These are phyloP conservation scores for Stylophora pistillata DNA, from an alignment of 64 coral and sea anemone species.

Conservation along the genomic window DNA sequence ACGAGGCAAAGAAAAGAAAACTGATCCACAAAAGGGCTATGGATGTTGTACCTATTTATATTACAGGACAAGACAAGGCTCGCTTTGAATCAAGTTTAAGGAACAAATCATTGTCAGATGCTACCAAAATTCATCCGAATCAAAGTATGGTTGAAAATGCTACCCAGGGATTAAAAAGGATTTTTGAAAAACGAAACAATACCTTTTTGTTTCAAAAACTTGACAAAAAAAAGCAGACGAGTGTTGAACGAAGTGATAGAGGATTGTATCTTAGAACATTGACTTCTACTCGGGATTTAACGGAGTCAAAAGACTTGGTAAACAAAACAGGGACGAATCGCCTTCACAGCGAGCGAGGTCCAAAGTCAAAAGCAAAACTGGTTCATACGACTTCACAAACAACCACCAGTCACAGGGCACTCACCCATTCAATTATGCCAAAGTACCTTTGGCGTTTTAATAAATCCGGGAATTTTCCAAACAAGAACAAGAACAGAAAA, in stretches of 20 bases:
- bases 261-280: neutral
- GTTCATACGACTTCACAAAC: neutral
- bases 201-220: neutral
- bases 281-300: neutral
- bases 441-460: constrained; percentile 23
- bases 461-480: neutral
- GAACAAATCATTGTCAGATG: neutral
- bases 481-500: neutral
- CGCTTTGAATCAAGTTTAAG: neutral
- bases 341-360: neutral
- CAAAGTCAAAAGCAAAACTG: neutral
- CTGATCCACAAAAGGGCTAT: constrained; percentile 22
- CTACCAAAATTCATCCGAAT: neutral
- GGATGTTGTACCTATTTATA: constrained; percentile 37
- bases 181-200: neutral
- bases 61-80: neutral
- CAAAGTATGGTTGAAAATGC: neutral
- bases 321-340: neutral
- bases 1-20: neutral
- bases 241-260: neutral
- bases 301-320: neutral
- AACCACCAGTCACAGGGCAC: neutral
- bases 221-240: neutral
- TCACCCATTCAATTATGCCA: constrained; percentile 1
- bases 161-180: neutral